Percentiles rank a stretch among this genome's conserved stretches.
Evolutionary conservation across 2,113 vertebrate species (phyloP).

Genomic region (Regulus satrapa): DNA sequence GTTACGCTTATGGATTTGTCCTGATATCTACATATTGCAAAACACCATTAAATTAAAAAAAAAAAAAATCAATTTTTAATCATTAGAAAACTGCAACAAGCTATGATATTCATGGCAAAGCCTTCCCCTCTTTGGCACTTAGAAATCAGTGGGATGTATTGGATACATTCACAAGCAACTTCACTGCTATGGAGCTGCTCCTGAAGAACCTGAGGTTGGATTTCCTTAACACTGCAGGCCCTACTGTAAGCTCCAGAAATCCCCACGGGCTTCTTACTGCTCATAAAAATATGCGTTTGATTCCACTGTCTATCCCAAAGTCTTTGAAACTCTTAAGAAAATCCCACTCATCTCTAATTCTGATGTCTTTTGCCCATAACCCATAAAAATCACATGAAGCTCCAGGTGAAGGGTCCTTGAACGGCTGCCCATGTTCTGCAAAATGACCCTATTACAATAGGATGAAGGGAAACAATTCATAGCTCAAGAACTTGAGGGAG

Average conservation of each 20-base stretch:
- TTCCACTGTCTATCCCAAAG: background rate
- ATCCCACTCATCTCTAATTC: background rate
- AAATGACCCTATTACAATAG: background rate
- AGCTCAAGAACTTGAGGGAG: background rate
- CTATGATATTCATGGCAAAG: background rate
- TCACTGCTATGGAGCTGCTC: background rate
- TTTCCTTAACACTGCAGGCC: background rate
- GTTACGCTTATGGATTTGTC: background rate
- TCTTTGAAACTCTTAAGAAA: background rate
- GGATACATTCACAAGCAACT: background rate
- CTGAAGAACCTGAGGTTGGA: background rate
- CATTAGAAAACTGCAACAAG: background rate
- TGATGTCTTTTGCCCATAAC: background rate
- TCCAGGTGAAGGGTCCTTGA: background rate
- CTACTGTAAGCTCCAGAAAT: background rate
- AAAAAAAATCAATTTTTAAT: background rate
- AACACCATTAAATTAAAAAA: background rate
- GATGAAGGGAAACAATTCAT: background rate
- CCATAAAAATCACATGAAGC: background rate
- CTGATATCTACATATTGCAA: background rate
- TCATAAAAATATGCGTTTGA: background rate
- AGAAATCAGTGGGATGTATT: background rate
- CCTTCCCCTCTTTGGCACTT: background rate
- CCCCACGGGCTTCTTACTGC: background rate
- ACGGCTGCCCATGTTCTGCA: rapidly evolving